Evolutionary conservation across 2,113 vertebrate species (phyloP), one percentile per base, ranked within the genome.

Genomic region (Collichthys lucidus): DNA sequence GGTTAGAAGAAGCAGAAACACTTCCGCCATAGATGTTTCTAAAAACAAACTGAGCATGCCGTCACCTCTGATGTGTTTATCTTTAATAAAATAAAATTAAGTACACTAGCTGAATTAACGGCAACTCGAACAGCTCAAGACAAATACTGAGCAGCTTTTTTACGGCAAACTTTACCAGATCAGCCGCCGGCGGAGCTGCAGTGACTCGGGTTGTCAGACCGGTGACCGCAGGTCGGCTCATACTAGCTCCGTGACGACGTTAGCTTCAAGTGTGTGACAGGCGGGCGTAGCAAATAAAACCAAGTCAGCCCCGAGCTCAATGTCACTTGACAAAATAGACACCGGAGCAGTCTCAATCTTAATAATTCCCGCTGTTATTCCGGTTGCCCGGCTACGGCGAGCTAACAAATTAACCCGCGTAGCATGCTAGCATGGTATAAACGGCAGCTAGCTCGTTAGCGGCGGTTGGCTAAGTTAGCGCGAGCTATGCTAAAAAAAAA

Each of bases 401-500:
- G 82, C 82, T 82, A 72, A 65, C 74, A 44, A 20, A 56, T 9
- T 61, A n/a, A n/a, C 31, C 40, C 2, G 6, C 53, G 56, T 80
- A 86, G 82, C 80, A 78, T 74, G 79, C 82, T 86, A 87, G 84
- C 77, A 60, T 26, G 35, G 57, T 72, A 75, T 57, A 67, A 74
- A 70, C 63, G 47, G 73, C n/a, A 17, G 74, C 74, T 49, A 92
- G 91, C 93, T 3, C 84, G 77, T 74, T 93, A 93, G 91, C 91
- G 62, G 40, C 40, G 7, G 53, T 59, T 63, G 44, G 77, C 90
- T 91, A 87, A 78, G 61, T 82, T 92, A 90, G 84, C 91, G 57
- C 53, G 35, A n/a, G 92, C 92, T 86, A 92, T 77, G 92, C 93
- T 93, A 26, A 1, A 26, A 26, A 93, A 86, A 89, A 88, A 93